Percentiles rank a stretch among this genome's conserved stretches.
phyloP scores from a whole-genome alignment of 2,888 invertebrate genomes.

The Papilio demoleus region DNA sequence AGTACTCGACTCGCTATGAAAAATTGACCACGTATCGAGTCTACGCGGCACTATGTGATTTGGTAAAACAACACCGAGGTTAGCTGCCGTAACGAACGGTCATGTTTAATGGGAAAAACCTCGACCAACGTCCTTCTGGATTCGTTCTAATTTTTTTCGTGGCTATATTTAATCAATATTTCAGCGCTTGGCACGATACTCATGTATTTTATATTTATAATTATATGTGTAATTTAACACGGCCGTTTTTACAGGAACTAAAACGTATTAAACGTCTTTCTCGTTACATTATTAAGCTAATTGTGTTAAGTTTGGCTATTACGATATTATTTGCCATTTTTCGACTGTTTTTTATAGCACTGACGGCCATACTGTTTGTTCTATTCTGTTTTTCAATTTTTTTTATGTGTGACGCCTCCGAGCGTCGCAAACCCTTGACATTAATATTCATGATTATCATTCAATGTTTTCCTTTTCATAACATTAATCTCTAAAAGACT shows the following conservation, averaged over 20 bases:
- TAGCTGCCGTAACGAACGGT: conserved; percentile 33
- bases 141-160: conserved; percentile 26
- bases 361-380: too few species aligned
- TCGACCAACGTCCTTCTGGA: conserved; percentile 36
- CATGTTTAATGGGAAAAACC: conserved; percentile 38
- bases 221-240: conserved; percentile 45
- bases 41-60: conserved; percentile 28
- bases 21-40: conserved; percentile 51
- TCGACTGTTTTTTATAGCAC: conserved; percentile 79
- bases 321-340: conserved; percentile 56
- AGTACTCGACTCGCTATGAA: conserved; percentile 48
- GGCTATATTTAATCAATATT: conserved; percentile 38
- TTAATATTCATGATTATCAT: conserved; percentile 24
- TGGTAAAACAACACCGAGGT: conserved; percentile 33
- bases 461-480: conserved; percentile 25
- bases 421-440: conserved; percentile 30
- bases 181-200: conserved; percentile 20
- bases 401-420: conserved; percentile 12
- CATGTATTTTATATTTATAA: conserved; percentile 56
- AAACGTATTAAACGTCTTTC: background rate
- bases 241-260: conserved; percentile 48
- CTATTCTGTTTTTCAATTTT: conserved; percentile 9
- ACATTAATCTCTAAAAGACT: conserved; percentile 3
- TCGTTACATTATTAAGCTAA: background rate
- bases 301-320: background rate